Evolutionary conservation across 2,113 vertebrate genomes (phyloP).

Genomic region (Stigmatopora nigra): DNA sequence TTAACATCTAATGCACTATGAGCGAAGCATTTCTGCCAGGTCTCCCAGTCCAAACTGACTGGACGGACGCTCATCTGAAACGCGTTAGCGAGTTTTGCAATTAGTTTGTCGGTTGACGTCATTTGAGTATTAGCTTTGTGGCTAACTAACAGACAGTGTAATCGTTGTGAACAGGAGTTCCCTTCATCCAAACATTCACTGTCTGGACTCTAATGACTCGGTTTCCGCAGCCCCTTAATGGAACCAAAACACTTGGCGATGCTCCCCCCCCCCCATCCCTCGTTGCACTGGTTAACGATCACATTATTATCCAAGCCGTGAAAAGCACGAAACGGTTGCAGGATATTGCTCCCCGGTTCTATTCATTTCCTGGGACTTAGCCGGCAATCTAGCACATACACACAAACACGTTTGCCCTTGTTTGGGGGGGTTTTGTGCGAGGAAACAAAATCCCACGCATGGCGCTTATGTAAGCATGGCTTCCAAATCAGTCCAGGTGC

Average conservation of each 20-base stretch:
- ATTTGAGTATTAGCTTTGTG: conserved; percentile 51
- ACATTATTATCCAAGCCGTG: background rate
- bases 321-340: background rate
- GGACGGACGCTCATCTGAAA: too few species aligned
- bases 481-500: background rate
- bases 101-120: conserved; percentile 14
- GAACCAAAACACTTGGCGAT: background rate
- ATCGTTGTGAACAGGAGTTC: conserved; percentile 42
- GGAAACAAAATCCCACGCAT: conserved; percentile 37
- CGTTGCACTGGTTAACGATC: background rate
- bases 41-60: too few species aligned
- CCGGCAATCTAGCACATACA: background rate
- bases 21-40: too few species aligned
- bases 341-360: background rate
- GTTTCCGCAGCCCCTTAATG: conserved; percentile 2
- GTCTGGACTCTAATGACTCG: conserved; percentile 41
- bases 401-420: conserved; percentile 43
- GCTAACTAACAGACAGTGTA: conserved; percentile 57
- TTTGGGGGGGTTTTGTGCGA: conserved; percentile 62
- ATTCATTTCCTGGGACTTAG: conserved; percentile 6
- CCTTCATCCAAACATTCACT: conserved; percentile 22
- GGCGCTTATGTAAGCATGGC: conserved; percentile 41
- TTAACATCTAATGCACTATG: too few species aligned
- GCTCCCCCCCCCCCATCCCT: background rate
- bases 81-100: background rate